Base-by-base conservation (phyloP, 2,113 vertebrate species). In the Myiozetetes cayanensis region DNA sequence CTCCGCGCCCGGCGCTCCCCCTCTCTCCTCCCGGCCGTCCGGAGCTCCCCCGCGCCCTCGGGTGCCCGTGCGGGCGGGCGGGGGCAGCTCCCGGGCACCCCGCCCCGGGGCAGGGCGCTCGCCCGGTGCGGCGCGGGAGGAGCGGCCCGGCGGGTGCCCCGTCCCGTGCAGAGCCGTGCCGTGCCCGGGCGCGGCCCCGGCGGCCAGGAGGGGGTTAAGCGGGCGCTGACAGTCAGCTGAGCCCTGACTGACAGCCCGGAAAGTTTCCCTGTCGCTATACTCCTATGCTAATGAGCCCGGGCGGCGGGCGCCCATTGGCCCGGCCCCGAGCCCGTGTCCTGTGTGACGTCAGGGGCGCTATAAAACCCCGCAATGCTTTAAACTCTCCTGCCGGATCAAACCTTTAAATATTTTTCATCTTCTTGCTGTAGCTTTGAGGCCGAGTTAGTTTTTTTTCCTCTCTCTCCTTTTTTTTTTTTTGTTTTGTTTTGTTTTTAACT, bases 361-460 rank as follows among this genome's bases (percentile, higher is more conserved):
- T 99, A 99, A 99, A 99, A 99, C 98, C 98, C 98, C 96, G 99
- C 98, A 98, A 98, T 98, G 99, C 99, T 99, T 99, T 99, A 99
- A 99, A 99, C 98, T 99, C 98, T 98, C 98, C 98, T 98, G 98
- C 98, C 98, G 98, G 98, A 98, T 98, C 99, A 99, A 98, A 94
- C 98, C 98, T 98, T 98, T 98, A 98, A 99, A 98, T 98, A 97
- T 98, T 97, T 98, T 97, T 97, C 97, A 97, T 97, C 97, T 96
- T 93, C 85, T 93, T 49, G 96, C 97, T 73, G 97, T 95, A 95
- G 96, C 93, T 97, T 91, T 89, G 96, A 91, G 93, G 94, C 85
- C 76, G 91, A 90, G 91, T 44, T 75, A 61, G 20, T 46, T 21
- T 24, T 66, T 53, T 53, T 50, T 49, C 53, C 81, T 61, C 4